A percentile compares a stretch with the other conserved stretches of the same genome.
These are phyloP conservation scores for Muscicapa comitata DNA, from an alignment of 2,797 vertebrate species.

Conservation along the genomic window DNA sequence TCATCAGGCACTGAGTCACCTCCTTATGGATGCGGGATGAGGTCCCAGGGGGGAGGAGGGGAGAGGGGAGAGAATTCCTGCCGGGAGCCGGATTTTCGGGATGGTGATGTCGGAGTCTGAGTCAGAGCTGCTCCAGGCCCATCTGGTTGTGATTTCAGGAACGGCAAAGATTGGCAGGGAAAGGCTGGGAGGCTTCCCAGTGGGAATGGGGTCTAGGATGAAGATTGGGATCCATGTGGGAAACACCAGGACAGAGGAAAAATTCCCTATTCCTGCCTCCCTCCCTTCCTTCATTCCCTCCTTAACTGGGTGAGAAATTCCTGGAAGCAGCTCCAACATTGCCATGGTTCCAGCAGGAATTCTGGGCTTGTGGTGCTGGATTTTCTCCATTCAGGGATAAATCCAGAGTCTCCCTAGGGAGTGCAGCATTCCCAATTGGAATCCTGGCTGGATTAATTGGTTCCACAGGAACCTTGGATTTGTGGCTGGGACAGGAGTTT, in stretches of 20 bases:
- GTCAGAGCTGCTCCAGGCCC: background rate
- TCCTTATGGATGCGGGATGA: background rate
- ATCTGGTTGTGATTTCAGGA: slow-evolving; percentile 43
- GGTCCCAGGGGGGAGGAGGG: rapidly evolving
- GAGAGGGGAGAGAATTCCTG: background rate
- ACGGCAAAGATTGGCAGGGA: rapidly evolving
- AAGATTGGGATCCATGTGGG: background rate
- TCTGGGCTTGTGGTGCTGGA: no score
- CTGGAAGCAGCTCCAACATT: rapidly evolving
- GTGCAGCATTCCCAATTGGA: background rate
- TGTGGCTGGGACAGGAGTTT: background rate
- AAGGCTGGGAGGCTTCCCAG: background rate
- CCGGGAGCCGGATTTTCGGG: background rate
- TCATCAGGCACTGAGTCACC: background rate
- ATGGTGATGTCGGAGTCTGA: background rate
- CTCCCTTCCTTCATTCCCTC: background rate
- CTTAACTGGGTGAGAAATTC: background rate
- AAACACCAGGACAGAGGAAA: rapidly evolving
- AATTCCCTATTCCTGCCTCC: background rate
- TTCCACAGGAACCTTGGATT: background rate
- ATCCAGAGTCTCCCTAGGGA: background rate
- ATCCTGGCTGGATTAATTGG: background rate
- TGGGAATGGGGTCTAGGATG: background rate
- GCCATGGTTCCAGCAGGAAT: background rate
- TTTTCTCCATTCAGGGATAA: background rate